Evolutionary conservation across 2,797 vertebrate genomes (phyloP).

Genomic region (Hafferia zeledoni): DNA sequence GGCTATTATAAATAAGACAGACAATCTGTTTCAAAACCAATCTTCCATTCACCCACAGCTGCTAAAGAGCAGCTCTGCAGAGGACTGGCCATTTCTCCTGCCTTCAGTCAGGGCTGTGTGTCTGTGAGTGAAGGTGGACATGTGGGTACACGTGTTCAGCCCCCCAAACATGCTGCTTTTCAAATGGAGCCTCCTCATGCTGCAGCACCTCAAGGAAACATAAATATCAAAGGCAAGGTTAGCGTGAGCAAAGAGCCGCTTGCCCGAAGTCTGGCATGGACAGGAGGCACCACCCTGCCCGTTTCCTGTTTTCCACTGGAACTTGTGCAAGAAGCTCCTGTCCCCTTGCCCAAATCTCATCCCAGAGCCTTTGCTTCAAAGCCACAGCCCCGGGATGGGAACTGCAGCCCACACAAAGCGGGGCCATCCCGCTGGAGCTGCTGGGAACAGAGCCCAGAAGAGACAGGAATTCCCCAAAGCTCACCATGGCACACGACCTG

Average conservation of each 20-base stretch:
- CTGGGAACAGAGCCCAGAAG: background rate
- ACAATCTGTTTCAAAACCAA: background rate
- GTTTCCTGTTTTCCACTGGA: conserved; percentile 43
- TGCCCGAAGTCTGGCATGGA: background rate
- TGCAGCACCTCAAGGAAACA: conserved; percentile 9
- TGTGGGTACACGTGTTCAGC: background rate
- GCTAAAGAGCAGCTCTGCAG: background rate
- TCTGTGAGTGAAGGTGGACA: background rate
- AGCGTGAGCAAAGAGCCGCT: background rate
- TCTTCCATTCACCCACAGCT: background rate
- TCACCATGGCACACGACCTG: rapidly evolving
- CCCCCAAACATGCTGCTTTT: background rate
- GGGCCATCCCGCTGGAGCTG: rapidly evolving
- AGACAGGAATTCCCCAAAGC: background rate
- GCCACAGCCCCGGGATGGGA: background rate
- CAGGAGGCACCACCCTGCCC: conserved; percentile 39
- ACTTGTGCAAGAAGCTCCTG: background rate
- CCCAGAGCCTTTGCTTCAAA: background rate
- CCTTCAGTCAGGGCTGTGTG: background rate
- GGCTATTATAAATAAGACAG: background rate
- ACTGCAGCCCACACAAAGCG: rapidly evolving
- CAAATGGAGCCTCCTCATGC: background rate
- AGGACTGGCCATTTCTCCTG: background rate
- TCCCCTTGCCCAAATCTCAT: background rate
- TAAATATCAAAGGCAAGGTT: conserved; percentile 25